These are phyloP conservation scores for Anarhynchus alexandrinus DNA, from an alignment of 2,113 vertebrate genomes.

Conservation along the genomic window DNA sequence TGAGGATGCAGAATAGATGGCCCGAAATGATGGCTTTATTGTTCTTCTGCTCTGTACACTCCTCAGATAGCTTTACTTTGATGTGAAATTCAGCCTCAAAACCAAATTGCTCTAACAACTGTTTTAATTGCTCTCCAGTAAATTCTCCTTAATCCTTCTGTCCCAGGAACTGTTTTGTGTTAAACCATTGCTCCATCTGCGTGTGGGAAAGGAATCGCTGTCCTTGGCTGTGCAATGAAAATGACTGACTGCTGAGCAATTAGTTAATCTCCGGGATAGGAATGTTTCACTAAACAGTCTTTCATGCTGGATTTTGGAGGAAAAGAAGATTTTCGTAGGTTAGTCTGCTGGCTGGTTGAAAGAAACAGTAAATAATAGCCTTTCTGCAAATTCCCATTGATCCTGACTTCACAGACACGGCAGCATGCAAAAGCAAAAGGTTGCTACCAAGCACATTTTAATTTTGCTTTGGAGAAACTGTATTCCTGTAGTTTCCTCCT, in stretches of 20 bases:
- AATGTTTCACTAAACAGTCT: constrained; percentile 34
- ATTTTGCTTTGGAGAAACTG: constrained; percentile 11
- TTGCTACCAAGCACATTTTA: not conserved
- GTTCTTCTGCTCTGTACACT: not conserved
- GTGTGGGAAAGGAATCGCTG: not conserved
- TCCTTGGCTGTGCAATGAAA: constrained; percentile 27
- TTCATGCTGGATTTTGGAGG: constrained; percentile 45
- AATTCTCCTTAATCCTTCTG: constrained; percentile 59
- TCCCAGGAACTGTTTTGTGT: constrained; percentile 29
- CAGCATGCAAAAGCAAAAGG: not conserved
- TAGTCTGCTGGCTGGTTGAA: constrained; percentile 11
- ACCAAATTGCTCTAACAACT: constrained; percentile 40
- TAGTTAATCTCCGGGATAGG: constrained; percentile 51
- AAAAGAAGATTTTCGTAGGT: constrained; percentile 26
- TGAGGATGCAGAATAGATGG: not conserved
- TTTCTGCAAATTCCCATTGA: constrained; percentile 32
- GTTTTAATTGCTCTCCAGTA: constrained; percentile 58
- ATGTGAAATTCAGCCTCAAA: constrained; percentile 43
- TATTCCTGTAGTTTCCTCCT: not conserved
- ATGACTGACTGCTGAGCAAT: constrained; percentile 56
- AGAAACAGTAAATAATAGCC: constrained; percentile 35
- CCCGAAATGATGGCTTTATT: constrained; percentile 19
- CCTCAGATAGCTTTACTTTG: constrained; percentile 24
- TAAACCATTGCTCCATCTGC: constrained; percentile 9
- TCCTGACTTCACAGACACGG: not conserved